These are phyloP conservation scores for Ailuropoda melanoleuca DNA, from an alignment of 2,113 vertebrate species.

Conservation along the genomic window DNA sequence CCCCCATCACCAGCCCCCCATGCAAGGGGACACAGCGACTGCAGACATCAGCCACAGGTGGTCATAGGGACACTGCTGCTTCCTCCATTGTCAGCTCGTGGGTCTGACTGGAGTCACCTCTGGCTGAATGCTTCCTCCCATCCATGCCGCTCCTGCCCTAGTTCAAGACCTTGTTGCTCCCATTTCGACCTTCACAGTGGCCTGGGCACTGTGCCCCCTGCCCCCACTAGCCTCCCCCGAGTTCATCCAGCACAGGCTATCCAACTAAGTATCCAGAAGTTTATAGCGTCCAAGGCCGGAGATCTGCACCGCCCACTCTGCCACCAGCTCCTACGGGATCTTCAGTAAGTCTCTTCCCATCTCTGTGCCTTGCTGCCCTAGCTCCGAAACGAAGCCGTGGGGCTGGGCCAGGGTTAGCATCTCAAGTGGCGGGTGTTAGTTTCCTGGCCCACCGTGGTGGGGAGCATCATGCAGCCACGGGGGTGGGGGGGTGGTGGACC, in stretches of 20 bases:
- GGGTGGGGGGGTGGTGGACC: neutral
- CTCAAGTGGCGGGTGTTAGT: neutral
- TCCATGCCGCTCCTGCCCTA: neutral
- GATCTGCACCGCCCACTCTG: neutral
- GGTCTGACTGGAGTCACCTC: conserved; percentile 30
- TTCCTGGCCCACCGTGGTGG: neutral
- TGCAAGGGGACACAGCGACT: conserved; percentile 56
- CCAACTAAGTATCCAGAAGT: neutral
- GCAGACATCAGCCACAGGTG: neutral
- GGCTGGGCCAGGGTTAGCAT: neutral
- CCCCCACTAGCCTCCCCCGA: neutral
- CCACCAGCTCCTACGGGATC: neutral
- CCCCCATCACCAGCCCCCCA: neutral
- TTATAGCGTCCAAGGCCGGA: neutral
- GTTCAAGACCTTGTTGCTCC: neutral
- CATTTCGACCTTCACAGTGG: neutral
- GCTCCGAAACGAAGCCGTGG: neutral
- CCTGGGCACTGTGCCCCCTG: neutral
- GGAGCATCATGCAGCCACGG: neutral
- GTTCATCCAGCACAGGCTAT: neutral
- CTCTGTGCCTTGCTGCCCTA: neutral
- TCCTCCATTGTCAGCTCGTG: conserved; percentile 23
- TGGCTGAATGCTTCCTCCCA: neutral
- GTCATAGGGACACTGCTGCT: neutral
- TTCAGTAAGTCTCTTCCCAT: neutral